These are phyloP conservation scores for Channallabes apus DNA, from an alignment of 2,797 vertebrate genomes.

Conservation along the genomic window DNA sequence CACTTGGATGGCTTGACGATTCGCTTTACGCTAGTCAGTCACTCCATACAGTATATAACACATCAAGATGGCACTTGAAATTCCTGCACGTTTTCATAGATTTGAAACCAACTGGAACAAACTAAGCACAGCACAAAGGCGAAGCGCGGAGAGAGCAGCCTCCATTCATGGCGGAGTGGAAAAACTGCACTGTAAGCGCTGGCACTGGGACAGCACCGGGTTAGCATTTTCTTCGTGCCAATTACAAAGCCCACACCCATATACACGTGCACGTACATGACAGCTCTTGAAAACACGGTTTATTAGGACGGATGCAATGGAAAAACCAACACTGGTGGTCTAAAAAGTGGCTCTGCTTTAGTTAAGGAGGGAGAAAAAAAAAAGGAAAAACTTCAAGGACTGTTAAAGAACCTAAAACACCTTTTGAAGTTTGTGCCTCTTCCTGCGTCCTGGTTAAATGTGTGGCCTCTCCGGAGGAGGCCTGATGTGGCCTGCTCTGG, in stretches of 20 bases:
- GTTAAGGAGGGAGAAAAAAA: background rate
- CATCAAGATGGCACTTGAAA: slow-evolving; percentile 21
- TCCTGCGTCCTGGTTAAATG: slow-evolving; percentile 44
- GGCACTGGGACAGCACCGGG: background rate
- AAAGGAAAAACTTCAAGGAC: slow-evolving; percentile 20
- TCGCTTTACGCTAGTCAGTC: slow-evolving; percentile 32
- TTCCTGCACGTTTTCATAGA: background rate
- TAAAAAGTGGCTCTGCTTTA: slow-evolving; percentile 32
- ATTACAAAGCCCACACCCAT: slow-evolving; percentile 23
- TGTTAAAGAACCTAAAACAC: slow-evolving; percentile 44
- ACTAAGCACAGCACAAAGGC: background rate
- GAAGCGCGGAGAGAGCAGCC: background rate
- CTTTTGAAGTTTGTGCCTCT: slow-evolving; percentile 53
- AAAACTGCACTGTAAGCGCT: slow-evolving; percentile 24
- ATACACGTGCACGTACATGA: slow-evolving; percentile 32
- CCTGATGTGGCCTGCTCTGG: slow-evolving; percentile 46
- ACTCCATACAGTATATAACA: slow-evolving; percentile 2
- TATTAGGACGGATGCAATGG: slow-evolving; percentile 39
- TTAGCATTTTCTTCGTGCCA: slow-evolving; percentile 10
- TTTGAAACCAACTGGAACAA: slow-evolving; percentile 3
- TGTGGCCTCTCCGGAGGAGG: slow-evolving; percentile 31
- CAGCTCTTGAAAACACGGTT: slow-evolving; percentile 22
- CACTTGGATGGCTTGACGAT: slow-evolving; percentile 7
- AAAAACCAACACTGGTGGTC: slow-evolving; percentile 44
- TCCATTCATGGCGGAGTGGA: slow-evolving; percentile 15